Percentiles rank a stretch among this genome's conserved stretches.
These are phyloP conservation scores for Sylvia borin DNA, from an alignment of 2,797 vertebrate genomes.

Conservation along the genomic window DNA sequence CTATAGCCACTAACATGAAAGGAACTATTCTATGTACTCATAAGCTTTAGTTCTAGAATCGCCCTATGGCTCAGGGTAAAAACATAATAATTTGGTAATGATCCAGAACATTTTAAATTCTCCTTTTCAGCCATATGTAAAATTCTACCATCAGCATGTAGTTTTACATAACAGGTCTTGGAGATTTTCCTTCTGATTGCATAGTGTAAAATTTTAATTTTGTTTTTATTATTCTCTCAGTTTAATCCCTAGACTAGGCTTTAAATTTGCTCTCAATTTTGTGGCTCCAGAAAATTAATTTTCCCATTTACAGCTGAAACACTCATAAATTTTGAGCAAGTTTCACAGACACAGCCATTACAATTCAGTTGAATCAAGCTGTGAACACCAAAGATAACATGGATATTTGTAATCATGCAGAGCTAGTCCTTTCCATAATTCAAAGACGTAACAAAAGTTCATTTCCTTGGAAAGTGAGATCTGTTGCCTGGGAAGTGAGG, in stretches of 20 bases:
- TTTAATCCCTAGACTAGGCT: neutral
- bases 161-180: neutral
- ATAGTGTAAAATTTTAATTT: neutral
- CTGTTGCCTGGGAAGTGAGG: neutral
- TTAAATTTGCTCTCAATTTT: constrained; percentile 9
- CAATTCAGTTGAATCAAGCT: constrained; percentile 39
- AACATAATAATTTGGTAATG: constrained; percentile 14
- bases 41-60: constrained; percentile 31
- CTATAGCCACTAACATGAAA: constrained; percentile 30
- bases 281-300: constrained; percentile 19
- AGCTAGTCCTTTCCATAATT: constrained; percentile 1
- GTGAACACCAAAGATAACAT: constrained; percentile 9
- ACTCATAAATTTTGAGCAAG: neutral
- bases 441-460: neutral
- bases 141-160: neutral
- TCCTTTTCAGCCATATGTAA: neutral
- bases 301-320: constrained; percentile 21
- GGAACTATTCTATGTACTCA: neutral
- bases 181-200: constrained; percentile 40
- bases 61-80: constrained; percentile 8
- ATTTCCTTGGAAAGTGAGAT: constrained; percentile 13
- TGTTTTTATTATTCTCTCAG: neutral
- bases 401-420: constrained; percentile 28
- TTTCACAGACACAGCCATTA: constrained; percentile 38
- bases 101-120: neutral